Conservation (phyloP, 1,140 invertebrate genomes). For the Drosophila equinoxialis region DNA sequence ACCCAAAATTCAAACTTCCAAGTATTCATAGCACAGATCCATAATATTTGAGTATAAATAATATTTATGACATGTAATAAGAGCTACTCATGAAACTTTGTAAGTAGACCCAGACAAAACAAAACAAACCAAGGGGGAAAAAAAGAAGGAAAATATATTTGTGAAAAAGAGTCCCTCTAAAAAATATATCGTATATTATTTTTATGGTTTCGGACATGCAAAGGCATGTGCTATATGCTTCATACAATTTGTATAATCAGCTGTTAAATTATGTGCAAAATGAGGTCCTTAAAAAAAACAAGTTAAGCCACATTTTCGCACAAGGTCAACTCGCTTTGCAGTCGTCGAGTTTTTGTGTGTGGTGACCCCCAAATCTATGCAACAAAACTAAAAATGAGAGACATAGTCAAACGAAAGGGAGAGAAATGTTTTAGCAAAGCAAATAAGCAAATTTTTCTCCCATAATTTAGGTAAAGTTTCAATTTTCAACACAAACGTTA, state of each 20-base stretch:
- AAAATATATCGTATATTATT: slow-evolving; percentile 52
- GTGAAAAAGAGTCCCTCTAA: background rate
- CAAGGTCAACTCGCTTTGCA: slow-evolving; percentile 32
- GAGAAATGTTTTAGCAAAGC: background rate
- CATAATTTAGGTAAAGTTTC: slow-evolving; percentile 40
- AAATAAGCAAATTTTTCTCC: slow-evolving; percentile 15
- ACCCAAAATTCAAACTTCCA: background rate
- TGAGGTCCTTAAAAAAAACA: slow-evolving; percentile 29
- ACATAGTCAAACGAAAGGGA: background rate
- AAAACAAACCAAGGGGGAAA: background rate
- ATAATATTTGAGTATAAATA: background rate
- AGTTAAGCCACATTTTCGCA: slow-evolving; percentile 5
- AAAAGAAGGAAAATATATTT: background rate
- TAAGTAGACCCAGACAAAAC: slow-evolving; percentile 22
- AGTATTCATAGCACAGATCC: background rate
- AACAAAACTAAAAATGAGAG: background rate
- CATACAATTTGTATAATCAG: slow-evolving; percentile 70
- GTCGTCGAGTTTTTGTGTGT: background rate
- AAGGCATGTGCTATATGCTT: slow-evolving; percentile 21
- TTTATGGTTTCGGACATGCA: slow-evolving; percentile 75
- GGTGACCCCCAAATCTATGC: slow-evolving; percentile 35
- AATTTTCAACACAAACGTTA: slow-evolving; percentile 72
- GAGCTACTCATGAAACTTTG: slow-evolving; percentile 52
- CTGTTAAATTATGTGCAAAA: slow-evolving; percentile 72
- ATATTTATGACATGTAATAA: slow-evolving; percentile 71